A percentile compares a stretch with the other conserved stretches of the same genome.
phyloP scores from a whole-genome alignment of 23 tunicate genomes.

The Halocynthia roretzi region DNA sequence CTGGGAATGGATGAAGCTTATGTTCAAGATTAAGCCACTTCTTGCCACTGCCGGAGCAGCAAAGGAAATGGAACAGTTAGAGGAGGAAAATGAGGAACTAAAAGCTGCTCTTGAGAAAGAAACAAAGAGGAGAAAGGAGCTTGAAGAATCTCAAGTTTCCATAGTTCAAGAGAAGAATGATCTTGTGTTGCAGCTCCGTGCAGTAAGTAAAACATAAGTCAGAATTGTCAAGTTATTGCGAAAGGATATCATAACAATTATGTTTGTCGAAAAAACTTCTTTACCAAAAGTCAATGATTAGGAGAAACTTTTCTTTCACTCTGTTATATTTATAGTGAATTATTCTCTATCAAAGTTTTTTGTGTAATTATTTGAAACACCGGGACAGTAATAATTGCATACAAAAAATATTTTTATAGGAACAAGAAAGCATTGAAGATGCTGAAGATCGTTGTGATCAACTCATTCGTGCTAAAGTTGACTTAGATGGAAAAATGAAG shows the following conservation, averaged over 20 bases:
- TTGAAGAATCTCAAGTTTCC: constrained; percentile 28
- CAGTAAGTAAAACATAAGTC: constrained; percentile 11
- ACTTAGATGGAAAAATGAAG: constrained; percentile 93
- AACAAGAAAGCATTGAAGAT: constrained; percentile 87
- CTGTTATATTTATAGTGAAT: too few species aligned
- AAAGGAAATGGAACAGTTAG: constrained; percentile 77
- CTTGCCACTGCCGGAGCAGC: constrained; percentile 94
- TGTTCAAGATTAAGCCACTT: constrained; percentile 91
- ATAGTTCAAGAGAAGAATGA: constrained; percentile 20
- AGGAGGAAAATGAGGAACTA: constrained; percentile 71
- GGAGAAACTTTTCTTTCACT: too few species aligned
- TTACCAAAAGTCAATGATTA: too few species aligned
- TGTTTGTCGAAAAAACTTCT: not conserved
- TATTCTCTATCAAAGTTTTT: too few species aligned
- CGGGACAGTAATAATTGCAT: too few species aligned
- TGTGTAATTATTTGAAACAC: too few species aligned
- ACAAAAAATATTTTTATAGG: constrained; percentile 17
- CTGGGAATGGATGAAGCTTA: constrained; percentile 95
- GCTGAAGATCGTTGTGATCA: constrained; percentile 26
- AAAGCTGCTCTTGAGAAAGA: constrained; percentile 85
- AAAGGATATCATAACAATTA: not conserved
- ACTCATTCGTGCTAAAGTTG: constrained; percentile 43
- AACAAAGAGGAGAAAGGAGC: constrained; percentile 54
- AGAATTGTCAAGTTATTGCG: not conserved
- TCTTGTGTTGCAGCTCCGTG: constrained; percentile 13